These are phyloP conservation scores for Notolepis coatsorum DNA, from an alignment of 2,797 vertebrate species.

Conservation along the genomic window DNA sequence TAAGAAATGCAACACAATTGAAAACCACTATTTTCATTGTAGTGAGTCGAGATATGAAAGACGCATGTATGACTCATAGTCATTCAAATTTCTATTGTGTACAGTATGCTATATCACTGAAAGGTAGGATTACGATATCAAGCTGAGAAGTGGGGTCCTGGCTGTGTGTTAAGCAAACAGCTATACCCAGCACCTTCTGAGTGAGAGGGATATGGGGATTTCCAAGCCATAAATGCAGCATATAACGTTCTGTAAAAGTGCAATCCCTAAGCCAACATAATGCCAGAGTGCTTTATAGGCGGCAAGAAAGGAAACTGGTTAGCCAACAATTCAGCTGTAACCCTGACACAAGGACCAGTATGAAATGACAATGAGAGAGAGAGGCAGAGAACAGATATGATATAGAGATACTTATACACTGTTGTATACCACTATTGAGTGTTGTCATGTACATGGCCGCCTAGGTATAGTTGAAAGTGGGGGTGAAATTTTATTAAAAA, in stretches of 20 bases:
- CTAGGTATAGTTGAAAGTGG: too few relatives aligned
- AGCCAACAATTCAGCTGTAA: slow-evolving; percentile 22
- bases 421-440: too few relatives aligned
- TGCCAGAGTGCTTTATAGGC: slow-evolving; percentile 30
- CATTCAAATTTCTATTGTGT: too few relatives aligned
- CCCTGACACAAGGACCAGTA: slow-evolving; percentile 5
- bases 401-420: too few relatives aligned
- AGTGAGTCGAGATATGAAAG: too few relatives aligned
- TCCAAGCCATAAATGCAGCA: slow-evolving; percentile 24
- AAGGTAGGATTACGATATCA: too few relatives aligned
- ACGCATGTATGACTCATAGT: too few relatives aligned
- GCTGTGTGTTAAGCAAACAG: slow-evolving; percentile 3
- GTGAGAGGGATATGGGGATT: slow-evolving; percentile 25
- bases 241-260: slow-evolving; percentile 29
- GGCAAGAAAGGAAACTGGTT: slow-evolving; percentile 18
- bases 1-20: too few relatives aligned
- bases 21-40: too few relatives aligned
- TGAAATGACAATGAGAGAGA: slow-evolving; percentile 8
- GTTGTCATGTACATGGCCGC: too few relatives aligned
- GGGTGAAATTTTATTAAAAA: too few relatives aligned
- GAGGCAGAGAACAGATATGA: background rate
- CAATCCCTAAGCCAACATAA: slow-evolving; percentile 33
- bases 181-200: background rate
- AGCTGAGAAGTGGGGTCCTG: slow-evolving; percentile 27
- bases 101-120: too few relatives aligned